Evolutionary conservation across 2,113 vertebrate genomes (phyloP).

Genomic region (Gymnobelideus leadbeateri): DNA sequence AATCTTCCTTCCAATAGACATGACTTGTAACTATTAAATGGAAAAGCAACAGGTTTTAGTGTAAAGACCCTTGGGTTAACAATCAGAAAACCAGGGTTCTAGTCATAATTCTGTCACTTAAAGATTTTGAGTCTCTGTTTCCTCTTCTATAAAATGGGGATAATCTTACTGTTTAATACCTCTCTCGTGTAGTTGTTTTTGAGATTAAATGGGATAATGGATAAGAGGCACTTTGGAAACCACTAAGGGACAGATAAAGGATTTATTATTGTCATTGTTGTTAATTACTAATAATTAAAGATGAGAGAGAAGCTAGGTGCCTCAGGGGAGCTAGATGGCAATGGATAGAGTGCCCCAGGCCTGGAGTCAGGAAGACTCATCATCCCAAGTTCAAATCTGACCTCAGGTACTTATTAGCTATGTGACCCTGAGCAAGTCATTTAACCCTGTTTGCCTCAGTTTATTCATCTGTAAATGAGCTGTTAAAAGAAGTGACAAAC

Average conservation of each 20-base stretch:
- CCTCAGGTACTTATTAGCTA: neutral
- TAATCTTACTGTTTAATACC: neutral
- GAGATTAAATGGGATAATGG: neutral
- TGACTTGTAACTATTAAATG: neutral
- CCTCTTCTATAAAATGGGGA: neutral
- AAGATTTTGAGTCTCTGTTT: neutral
- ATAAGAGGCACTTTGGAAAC: neutral
- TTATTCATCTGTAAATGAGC: neutral
- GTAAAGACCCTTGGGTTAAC: neutral
- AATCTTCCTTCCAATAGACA: neutral
- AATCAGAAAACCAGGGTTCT: neutral
- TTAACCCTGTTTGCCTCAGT: neutral
- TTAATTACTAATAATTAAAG: neutral
- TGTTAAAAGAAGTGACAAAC: neutral
- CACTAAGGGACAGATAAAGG: neutral
- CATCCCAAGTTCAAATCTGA: neutral
- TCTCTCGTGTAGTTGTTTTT: neutral
- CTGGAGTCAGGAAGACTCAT: neutral
- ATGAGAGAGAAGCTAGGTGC: neutral
- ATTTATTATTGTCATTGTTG: neutral
- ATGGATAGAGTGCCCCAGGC: neutral
- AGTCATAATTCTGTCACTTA: neutral
- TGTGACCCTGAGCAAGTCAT: neutral
- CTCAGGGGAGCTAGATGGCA: neutral
- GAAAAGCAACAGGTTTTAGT: neutral